Base-by-base conservation (phyloP, 2,113 vertebrate genomes). In the Jacana jacana region DNA sequence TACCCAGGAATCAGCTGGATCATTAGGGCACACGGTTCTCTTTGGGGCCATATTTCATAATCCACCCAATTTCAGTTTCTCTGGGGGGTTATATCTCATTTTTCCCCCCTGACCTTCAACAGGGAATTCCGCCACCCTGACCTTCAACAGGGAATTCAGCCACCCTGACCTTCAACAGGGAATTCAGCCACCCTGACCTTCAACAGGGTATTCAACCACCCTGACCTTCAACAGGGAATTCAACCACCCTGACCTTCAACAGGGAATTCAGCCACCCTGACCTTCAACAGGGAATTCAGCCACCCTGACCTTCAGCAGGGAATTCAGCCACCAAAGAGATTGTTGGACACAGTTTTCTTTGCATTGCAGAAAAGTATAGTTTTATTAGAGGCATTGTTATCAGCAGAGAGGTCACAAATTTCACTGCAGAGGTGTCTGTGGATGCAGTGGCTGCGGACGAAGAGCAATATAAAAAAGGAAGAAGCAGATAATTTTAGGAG, bases 291-390 rank as follows among this genome's bases (percentile, higher is more conserved):
- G n/a, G n/a, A n/a, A n/a, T n/a, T n/a, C n/a, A n/a, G n/a, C n/a
- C n/a, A n/a, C n/a, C n/a, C n/a, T n/a, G n/a, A n/a, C n/a, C n/a
- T n/a, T n/a, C n/a, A n/a, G n/a, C n/a, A n/a, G n/a, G n/a, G n/a
- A n/a, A n/a, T n/a, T n/a, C n/a, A n/a, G n/a, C n/a, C n/a, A n/a
- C 15, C 60, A 88, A 64, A 78, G 1, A 72, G 52, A 57, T 22
- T 44, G 17, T 9, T 22, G 48, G n/a, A 79, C 65, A 27, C 52
- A 37, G 42, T 37, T 85, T 82, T 76, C 37, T 91, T 96, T 96
- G 95, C 91, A 68, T 60, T 94, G 95, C 93, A 94, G 93, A 28
- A 70, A 70, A 46, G 51, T 91, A 24, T 90, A 87, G 65, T 33
- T 97, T 97, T 96, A 96, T 97, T 96, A 2, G 3, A 71, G 39